phyloP scores from a whole-genome alignment of 2,797 vertebrate species.

The Sebastes kiyomatsui region DNA sequence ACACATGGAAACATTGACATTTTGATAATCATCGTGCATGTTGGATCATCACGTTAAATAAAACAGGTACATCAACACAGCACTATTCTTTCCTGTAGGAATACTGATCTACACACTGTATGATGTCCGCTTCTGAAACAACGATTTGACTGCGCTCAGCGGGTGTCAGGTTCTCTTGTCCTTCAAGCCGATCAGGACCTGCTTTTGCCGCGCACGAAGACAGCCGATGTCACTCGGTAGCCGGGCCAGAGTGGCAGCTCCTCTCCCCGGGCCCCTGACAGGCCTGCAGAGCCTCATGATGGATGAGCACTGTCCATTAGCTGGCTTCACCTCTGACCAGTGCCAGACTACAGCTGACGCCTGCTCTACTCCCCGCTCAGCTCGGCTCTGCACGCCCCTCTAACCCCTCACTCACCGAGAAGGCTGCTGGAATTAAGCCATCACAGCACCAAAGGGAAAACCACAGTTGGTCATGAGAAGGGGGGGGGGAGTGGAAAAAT shows the following conservation, averaged over 20 bases:
- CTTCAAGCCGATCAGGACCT: conserved; percentile 70
- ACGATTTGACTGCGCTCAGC: conserved; percentile 59
- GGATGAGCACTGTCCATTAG: conserved; percentile 88
- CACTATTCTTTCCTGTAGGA: neutral
- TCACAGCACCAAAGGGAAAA: conserved; percentile 70
- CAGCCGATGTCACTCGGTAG: conserved; percentile 71
- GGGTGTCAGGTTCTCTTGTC: conserved; percentile 71
- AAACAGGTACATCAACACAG: conserved; percentile 3
- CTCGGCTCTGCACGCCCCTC: conserved; percentile 50
- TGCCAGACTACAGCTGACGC: conserved; percentile 83
- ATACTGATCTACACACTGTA: conserved; percentile 6
- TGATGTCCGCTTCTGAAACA: conserved; percentile 47
- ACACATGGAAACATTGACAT: neutral
- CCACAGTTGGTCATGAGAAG: conserved; percentile 28
- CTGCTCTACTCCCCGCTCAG: conserved; percentile 74
- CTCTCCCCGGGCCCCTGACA: conserved; percentile 81
- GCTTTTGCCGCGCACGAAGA: conserved; percentile 63
- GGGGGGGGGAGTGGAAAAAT: conserved; percentile 9
- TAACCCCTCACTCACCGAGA: conserved; percentile 75
- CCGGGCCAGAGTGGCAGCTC: conserved; percentile 72
- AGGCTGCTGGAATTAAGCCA: conserved; percentile 83
- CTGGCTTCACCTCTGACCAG: conserved; percentile 84
- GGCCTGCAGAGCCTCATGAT: conserved; percentile 83
- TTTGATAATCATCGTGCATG: neutral
- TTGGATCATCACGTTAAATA: neutral